Percentiles rank a stretch among this genome's conserved stretches.
Evolutionary conservation across 92 coral and sea anemone species (phyloP).

Genomic region (Epizoanthus rinbou): DNA sequence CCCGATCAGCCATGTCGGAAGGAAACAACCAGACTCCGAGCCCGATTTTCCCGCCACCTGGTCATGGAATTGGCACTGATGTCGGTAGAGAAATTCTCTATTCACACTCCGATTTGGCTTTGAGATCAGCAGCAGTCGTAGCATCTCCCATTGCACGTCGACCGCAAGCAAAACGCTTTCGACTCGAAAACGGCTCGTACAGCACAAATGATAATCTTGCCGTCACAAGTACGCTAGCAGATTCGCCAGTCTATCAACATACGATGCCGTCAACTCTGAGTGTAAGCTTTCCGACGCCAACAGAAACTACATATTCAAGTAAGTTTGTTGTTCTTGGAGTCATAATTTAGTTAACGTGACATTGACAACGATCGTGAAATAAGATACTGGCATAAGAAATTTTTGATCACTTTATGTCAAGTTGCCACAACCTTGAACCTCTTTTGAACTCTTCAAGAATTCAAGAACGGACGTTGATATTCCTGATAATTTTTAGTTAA

Average conservation of each 20-base stretch:
- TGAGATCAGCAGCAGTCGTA: constrained; percentile 15
- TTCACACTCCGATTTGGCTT: constrained; percentile 43
- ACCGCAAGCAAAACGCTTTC: constrained; percentile 70
- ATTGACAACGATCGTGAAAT: neutral
- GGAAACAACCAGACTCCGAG: constrained; percentile 37
- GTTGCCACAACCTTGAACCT: constrained; percentile 12
- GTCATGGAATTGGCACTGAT: constrained; percentile 7
- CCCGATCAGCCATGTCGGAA: constrained; percentile 33
- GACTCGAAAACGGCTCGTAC: constrained; percentile 65
- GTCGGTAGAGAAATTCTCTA: constrained; percentile 22
- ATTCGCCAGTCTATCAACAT: constrained; percentile 63
- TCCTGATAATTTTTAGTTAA: neutral
- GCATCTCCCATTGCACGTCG: constrained; percentile 56
- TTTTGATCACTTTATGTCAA: neutral
- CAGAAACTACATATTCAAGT: constrained; percentile 76
- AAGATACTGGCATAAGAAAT: constrained; percentile 16
- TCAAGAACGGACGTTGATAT: neutral
- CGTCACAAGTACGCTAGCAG: constrained; percentile 54
- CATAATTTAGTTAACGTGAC: constrained; percentile 1
- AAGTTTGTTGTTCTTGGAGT: constrained; percentile 47
- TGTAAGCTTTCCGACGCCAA: constrained; percentile 67
- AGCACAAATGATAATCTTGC: constrained; percentile 56
- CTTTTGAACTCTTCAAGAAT: neutral
- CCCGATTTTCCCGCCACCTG: constrained; percentile 18
- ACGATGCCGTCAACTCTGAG: constrained; percentile 66